These are phyloP conservation scores for Rhinopithecus roxellana DNA, from an alignment of 2,113 vertebrate genomes.

Conservation along the genomic window DNA sequence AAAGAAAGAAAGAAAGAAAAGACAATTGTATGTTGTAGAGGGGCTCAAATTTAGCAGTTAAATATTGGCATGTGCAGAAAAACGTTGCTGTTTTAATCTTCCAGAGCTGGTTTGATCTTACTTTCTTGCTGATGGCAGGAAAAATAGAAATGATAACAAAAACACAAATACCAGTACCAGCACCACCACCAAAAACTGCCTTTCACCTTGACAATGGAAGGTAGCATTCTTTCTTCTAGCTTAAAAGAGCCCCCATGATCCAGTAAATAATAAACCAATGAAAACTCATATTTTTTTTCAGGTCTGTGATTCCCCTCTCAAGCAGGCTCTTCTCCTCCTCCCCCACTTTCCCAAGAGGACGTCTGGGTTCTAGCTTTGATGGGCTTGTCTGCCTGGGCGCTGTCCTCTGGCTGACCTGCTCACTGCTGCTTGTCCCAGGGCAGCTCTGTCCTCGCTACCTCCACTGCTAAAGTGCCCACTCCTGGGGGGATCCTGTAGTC, in stretches of 20 bases:
- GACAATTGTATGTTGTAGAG: background rate
- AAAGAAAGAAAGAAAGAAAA: too few species aligned
- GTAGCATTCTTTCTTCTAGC: background rate
- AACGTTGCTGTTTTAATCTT: background rate
- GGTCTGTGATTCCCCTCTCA: background rate
- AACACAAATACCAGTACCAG: background rate
- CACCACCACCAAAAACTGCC: background rate
- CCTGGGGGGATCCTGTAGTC: background rate
- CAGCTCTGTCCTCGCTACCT: background rate
- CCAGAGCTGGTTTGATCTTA: background rate
- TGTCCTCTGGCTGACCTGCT: accelerated
- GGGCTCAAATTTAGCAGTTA: background rate
- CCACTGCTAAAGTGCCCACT: background rate
- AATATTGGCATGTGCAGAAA: background rate
- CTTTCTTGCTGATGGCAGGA: background rate
- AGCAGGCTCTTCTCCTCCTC: accelerated
- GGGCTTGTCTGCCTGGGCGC: accelerated
- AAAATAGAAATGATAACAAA: background rate
- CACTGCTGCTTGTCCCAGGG: background rate
- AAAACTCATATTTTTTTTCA: background rate
- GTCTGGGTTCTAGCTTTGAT: background rate
- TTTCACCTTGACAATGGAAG: background rate
- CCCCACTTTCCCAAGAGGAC: background rate
- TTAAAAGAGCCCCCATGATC: background rate
- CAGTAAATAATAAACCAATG: background rate